Base-by-base conservation (phyloP, 2,888 invertebrate genomes). In the Orchesellides sinensis region DNA sequence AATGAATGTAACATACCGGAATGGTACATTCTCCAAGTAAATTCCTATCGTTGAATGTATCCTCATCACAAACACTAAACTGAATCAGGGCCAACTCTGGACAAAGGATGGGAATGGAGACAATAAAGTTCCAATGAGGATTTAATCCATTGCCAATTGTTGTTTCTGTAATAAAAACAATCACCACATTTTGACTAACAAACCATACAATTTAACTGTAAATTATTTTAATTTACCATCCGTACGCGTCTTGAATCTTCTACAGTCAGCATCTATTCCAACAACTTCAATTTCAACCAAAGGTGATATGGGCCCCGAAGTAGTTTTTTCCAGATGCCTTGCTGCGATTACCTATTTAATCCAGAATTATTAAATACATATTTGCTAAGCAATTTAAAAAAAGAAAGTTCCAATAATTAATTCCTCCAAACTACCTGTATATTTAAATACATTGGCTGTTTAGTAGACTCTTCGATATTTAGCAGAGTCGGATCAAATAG, bases 21-120 rank as follows among this genome's bases (percentile, higher is more conserved):
- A 94, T 98, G 12, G 96, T 96, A 49, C 97, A 96, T 91, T 99
- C 98, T 0, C 98, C 98, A 79, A 98, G 95, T 90, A 98, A 97
- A 91, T 97, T 97, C 12, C 94, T 95, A 89, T 98, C 98, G 0
- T 97, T 97, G 91, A 99, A 98, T 92, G 97, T 96, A 90, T 99
- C 99, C 90, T 97, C 98, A 90, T 98, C 97, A 90, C 96, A 95
- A 0, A 97, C 95, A 49, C 95, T 92, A 90, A 98, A 98, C 40
- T 97, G 92, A 63, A 96, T 91, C 32, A 98, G 90, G 0, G 98
- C 96, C 89, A 96, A 92, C 69, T 95, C 92, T 0, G 97, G 96
- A 91, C 95, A 96, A 10, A 91, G 90, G 14, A 98, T 92, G 27
- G 94, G 93, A 89, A 98, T 96, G 88, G 95, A 94, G 90, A 95